Conservation (phyloP, 2,888 invertebrate genomes). For the Seira musarum region DNA sequence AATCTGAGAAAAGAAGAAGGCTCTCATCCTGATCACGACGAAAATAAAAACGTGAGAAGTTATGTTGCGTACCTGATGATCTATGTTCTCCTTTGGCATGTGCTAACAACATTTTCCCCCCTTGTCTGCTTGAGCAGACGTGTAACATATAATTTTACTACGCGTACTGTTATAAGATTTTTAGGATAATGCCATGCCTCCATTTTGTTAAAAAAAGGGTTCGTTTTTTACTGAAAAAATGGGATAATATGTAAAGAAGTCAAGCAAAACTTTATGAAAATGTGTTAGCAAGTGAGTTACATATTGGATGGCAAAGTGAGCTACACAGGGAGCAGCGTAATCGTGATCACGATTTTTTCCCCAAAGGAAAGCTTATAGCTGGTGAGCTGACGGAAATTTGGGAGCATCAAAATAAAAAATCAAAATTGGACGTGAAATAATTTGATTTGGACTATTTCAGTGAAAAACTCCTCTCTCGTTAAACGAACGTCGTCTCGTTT, state of each 20-base stretch:
- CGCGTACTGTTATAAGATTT: slow-evolving; percentile 3
- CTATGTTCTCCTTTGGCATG: slow-evolving; percentile 17
- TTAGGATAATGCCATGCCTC: not conserved
- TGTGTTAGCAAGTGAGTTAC: slow-evolving; percentile 1
- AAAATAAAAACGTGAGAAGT: slow-evolving; percentile 59
- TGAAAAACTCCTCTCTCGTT: too few species aligned
- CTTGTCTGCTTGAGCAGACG: slow-evolving; percentile 17
- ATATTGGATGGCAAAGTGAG: not conserved
- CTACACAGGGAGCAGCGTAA: not conserved
- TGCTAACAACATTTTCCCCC: not conserved
- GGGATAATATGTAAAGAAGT: not conserved
- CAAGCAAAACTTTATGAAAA: not conserved
- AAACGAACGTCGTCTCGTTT: too few species aligned
- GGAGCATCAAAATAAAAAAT: slow-evolving; percentile 3
- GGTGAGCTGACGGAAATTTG: not conserved
- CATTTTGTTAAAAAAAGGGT: not conserved
- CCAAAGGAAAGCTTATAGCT: not conserved
- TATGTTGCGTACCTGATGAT: slow-evolving; percentile 17
- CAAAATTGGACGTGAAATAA: not conserved
- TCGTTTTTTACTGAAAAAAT: not conserved
- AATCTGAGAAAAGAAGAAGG: slow-evolving; percentile 2
- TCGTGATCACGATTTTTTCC: not conserved
- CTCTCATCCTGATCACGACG: slow-evolving; percentile 41
- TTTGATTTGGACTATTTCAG: not conserved
- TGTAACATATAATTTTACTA: slow-evolving; percentile 18